phyloP scores from a whole-genome alignment of 2,797 vertebrate species.

The Esox lucius region DNA sequence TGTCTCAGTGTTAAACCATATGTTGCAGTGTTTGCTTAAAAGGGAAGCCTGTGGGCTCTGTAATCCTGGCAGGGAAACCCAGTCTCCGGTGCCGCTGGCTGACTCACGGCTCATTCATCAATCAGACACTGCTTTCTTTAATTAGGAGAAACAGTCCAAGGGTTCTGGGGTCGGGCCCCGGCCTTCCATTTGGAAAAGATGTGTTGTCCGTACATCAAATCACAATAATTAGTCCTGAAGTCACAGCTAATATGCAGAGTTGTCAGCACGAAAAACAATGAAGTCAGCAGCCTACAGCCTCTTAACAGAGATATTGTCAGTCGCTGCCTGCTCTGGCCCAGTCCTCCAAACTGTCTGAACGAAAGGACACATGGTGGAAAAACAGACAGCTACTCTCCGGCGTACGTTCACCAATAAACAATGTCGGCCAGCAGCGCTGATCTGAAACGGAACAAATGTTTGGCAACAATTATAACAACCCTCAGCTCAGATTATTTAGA shows the following conservation, averaged over 20 bases:
- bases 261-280: background rate
- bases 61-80: constrained; percentile 54
- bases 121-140: constrained; percentile 46
- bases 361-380: constrained; percentile 29
- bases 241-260: background rate
- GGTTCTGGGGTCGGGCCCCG: constrained; percentile 23
- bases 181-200: constrained; percentile 43
- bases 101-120: constrained; percentile 60
- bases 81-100: constrained; percentile 41
- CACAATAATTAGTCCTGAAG: background rate
- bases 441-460: constrained; percentile 33
- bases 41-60: constrained; percentile 56
- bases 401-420: constrained; percentile 4
- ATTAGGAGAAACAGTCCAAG: constrained; percentile 56
- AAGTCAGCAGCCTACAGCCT: background rate
- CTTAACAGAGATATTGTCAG: background rate
- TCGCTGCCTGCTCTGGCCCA: background rate
- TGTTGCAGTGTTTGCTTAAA: constrained; percentile 58
- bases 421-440: constrained; percentile 11
- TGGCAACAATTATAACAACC: constrained; percentile 7
- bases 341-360: constrained; percentile 4
- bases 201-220: background rate
- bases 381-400: constrained; percentile 43
- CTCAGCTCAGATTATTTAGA: constrained; percentile 30
- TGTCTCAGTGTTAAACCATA: constrained; percentile 55